Conservation (phyloP, 2,113 vertebrate species). For the Parotia lawesii region DNA sequence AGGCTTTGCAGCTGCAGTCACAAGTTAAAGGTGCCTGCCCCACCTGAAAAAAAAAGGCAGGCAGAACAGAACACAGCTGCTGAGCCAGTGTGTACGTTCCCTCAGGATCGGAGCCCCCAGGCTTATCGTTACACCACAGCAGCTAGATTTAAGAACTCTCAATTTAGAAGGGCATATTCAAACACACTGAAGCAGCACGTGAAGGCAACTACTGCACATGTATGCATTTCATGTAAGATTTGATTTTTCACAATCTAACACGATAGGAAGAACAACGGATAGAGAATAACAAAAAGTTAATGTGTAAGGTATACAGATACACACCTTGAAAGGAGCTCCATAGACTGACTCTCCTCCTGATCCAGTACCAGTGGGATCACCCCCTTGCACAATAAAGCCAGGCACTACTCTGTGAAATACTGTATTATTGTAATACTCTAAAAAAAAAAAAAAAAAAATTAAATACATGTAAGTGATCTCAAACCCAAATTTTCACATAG, state of each 20-base stretch:
- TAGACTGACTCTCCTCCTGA: conserved; percentile 92
- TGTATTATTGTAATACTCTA: conserved; percentile 95
- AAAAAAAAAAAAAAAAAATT: not conserved
- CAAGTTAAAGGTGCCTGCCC: not conserved
- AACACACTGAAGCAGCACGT: not conserved
- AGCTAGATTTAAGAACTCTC: not conserved
- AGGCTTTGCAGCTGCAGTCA: not conserved
- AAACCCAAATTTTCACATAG: not conserved
- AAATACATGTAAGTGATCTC: not conserved
- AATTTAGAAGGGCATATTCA: not conserved
- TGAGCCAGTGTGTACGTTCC: rapidly evolving
- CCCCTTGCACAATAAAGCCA: conserved; percentile 94
- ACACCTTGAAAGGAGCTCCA: conserved; percentile 88
- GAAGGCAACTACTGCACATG: not conserved
- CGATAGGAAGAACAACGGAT: not conserved
- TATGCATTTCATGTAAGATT: not conserved
- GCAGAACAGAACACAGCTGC: not conserved
- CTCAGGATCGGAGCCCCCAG: not conserved
- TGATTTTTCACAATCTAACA: not conserved
- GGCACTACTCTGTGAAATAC: conserved; percentile 93
- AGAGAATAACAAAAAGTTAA: not conserved
- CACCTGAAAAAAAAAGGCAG: not conserved
- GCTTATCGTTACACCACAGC: too few species aligned
- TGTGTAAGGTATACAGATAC: not conserved
- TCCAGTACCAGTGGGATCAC: conserved; percentile 92